Percentiles rank a stretch among this genome's conserved stretches.
Conservation (phyloP, 2,888 invertebrate species). For the Papilio elwesi region DNA sequence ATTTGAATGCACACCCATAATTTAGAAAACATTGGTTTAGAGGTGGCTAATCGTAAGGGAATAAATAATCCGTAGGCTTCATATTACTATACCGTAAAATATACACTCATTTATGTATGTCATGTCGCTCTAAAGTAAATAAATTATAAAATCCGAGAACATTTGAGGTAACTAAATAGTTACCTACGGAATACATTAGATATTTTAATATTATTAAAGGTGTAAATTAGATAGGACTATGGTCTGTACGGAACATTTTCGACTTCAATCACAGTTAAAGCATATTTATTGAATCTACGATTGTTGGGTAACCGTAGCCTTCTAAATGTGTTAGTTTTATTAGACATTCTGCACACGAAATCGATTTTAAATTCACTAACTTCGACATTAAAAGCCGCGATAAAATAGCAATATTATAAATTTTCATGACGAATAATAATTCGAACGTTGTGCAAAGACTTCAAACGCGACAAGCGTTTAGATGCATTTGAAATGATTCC, state of each 20-base stretch:
- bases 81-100: no score
- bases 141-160: neutral
- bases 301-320: neutral
- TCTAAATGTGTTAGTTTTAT: slow-evolving; percentile 6
- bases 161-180: neutral
- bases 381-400: slow-evolving; percentile 5
- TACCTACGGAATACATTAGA: neutral
- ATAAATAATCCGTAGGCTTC: no score
- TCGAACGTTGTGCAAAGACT: slow-evolving; percentile 29
- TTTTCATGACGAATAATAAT: slow-evolving; percentile 35
- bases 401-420: slow-evolving; percentile 33
- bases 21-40: no score
- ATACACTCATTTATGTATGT: no score
- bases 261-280: neutral
- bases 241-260: neutral
- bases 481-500: slow-evolving; percentile 15
- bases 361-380: slow-evolving; percentile 22
- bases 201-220: neutral
- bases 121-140: no score
- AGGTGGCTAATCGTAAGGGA: no score
- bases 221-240: neutral
- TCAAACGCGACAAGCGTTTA: slow-evolving; percentile 29
- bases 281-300: neutral
- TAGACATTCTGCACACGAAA: slow-evolving; percentile 26
- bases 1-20: no score